Percentiles rank a stretch among this genome's conserved stretches.
These are phyloP conservation scores for Cephus rjabovi DNA, from an alignment of 2,888 invertebrate genomes.

Conservation along the genomic window DNA sequence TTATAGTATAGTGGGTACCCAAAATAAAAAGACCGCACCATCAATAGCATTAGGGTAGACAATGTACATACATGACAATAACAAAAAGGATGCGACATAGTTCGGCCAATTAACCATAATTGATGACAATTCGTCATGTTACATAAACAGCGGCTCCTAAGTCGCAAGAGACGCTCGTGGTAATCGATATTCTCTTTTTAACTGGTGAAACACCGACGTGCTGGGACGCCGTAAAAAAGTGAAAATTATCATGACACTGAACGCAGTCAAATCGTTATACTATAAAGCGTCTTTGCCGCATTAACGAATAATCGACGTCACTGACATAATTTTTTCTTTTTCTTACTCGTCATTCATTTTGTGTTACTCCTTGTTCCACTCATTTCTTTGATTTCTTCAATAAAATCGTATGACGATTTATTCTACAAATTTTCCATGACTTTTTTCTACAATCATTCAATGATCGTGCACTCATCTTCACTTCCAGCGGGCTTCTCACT, in stretches of 20 bases:
- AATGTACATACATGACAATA: background rate
- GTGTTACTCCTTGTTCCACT: background rate
- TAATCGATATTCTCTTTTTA: background rate
- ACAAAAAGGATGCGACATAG: background rate
- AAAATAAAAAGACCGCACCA: background rate
- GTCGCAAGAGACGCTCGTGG: background rate
- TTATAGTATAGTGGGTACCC: background rate
- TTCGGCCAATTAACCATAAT: background rate
- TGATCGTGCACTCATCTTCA: constrained; percentile 36
- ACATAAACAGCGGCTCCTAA: background rate
- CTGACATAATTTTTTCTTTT: background rate
- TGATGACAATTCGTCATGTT: background rate
- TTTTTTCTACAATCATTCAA: constrained; percentile 26
- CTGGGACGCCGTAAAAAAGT: background rate
- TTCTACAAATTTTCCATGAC: background rate
- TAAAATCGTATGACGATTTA: background rate
- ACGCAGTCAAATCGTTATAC: background rate
- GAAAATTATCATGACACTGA: background rate
- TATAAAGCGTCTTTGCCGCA: background rate
- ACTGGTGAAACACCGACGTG: background rate
- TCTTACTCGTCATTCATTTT: background rate
- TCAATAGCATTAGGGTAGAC: background rate
- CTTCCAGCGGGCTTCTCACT: constrained; percentile 22
- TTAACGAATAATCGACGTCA: background rate
- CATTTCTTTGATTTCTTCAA: background rate